phyloP scores from a whole-genome alignment of 2,797 vertebrate species.

The Pseudocheirus occidentalis region DNA sequence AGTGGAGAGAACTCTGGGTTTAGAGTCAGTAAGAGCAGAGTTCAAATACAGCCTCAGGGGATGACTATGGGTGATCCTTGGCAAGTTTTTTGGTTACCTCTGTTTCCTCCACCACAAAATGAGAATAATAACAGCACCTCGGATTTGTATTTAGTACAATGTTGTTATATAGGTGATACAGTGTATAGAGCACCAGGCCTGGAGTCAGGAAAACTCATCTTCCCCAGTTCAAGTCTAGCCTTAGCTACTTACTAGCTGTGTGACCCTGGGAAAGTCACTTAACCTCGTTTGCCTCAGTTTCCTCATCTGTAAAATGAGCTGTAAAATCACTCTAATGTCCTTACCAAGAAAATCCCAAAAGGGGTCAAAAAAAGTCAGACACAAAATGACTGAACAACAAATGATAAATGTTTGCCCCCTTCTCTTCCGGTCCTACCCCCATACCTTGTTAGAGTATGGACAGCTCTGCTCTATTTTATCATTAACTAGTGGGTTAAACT shows the following conservation, averaged over 20 bases:
- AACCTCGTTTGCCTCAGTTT: not conserved
- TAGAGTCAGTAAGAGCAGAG: not conserved
- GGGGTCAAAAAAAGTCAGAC: not conserved
- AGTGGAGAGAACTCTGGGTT: not conserved
- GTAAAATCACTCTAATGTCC: not conserved
- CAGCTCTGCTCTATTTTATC: not conserved
- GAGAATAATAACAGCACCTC: not conserved
- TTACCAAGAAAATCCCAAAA: not conserved
- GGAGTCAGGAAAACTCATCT: not conserved
- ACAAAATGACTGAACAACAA: not conserved
- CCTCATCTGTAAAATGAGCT: not conserved
- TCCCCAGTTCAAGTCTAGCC: not conserved
- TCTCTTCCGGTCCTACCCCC: not conserved
- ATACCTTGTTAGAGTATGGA: not conserved
- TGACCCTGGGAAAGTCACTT: not conserved
- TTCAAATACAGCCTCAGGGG: not conserved
- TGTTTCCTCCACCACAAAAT: not conserved
- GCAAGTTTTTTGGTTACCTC: not conserved
- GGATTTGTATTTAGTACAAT: not conserved
- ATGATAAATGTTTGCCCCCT: not conserved
- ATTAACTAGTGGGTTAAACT: not conserved
- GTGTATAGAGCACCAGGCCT: not conserved
- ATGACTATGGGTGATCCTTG: not conserved
- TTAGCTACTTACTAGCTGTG: not conserved
- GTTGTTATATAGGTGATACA: too few relatives aligned